Conservation (phyloP, 2,888 invertebrate genomes). For the Hoplodrina ambigua region DNA sequence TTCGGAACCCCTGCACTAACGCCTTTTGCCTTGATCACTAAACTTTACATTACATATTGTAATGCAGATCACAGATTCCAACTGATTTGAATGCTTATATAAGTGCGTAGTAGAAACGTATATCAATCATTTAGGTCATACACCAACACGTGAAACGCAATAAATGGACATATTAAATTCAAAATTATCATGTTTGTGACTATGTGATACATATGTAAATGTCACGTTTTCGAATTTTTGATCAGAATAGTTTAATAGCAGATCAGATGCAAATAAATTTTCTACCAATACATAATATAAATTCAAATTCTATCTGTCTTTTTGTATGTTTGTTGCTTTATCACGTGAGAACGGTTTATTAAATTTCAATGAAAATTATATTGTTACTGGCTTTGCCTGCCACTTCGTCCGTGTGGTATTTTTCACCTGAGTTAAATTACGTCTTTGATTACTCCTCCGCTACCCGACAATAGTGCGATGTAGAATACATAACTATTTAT, state of each 20-base stretch:
- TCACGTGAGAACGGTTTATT: background rate
- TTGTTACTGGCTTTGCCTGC: background rate
- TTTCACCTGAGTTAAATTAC: no score
- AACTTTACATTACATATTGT: conserved; percentile 28
- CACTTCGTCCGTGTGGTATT: no score
- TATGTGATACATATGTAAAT: conserved; percentile 18
- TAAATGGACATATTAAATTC: conserved; percentile 10
- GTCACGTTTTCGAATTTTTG: conserved; percentile 41
- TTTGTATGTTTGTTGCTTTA: background rate
- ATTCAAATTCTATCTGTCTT: background rate
- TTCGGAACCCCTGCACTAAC: conserved; percentile 5
- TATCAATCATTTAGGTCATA: conserved; percentile 17
- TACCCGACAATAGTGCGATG: no score
- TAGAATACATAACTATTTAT: no score
- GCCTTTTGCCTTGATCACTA: conserved; percentile 39
- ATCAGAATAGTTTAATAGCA: conserved; percentile 23
- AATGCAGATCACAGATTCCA: conserved; percentile 37
- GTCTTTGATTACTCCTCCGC: no score
- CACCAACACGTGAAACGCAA: background rate
- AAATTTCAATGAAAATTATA: conserved; percentile 1
- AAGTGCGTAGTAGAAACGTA: conserved; percentile 2
- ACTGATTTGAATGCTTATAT: conserved; percentile 23
- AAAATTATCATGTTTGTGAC: conserved; percentile 14
- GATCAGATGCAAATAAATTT: conserved; percentile 18
- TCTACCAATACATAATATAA: background rate